Evolutionary conservation across 2,113 vertebrate species (phyloP), one percentile per base, ranked within the genome.

Genomic region (Pheucticus melanocephalus): DNA sequence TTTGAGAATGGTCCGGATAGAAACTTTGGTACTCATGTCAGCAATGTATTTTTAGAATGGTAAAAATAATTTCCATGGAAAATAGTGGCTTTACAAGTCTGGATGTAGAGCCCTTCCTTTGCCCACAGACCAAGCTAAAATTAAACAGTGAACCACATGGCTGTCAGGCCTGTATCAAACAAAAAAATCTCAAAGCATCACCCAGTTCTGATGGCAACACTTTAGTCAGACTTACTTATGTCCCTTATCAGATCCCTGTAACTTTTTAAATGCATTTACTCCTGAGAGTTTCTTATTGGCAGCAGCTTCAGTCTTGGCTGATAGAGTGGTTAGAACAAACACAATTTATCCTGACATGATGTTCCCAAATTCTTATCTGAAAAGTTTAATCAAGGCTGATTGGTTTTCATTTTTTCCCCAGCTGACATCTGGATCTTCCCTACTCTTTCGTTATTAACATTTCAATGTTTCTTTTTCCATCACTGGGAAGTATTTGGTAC

Each of bases 1-100:
- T 94, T 94, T 78, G 87, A 81, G 85, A 92, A 88, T 6, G 72
- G 78, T 66, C 69, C 91, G 94, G 85, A 81, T 44, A 96, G 82
- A 68, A 91, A 87, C 78, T 82, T 53, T 10, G 66, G 42, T 93
- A 39, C 90, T 92, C 64, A 18, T 83, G 86, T 90, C 88, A 95
- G 78, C 3, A 3, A 75, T 53, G 64, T 96, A 96, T 96, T 97
- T 96, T 96, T 96, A 95, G 95, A 95, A 73, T 5, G 53, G 71
- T 64, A 86, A 95, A 96, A 96, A 93, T 91, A 95, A 90, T 83
- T 76, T 83, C 73, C 76, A 88, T 45, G 93, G 93, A 96, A 95
- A 95, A 92, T 37, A 90, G 82, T 59, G 60, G 72, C 86, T 96
- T 96, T 90, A 90, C 76, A 75, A 93, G 92, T 27, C 59, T 95